A percentile compares a stretch with the other conserved stretches of the same genome.
Evolutionary conservation across 2,888 invertebrate genomes (phyloP).

Genomic region (Acanthosepion esculentum): DNA sequence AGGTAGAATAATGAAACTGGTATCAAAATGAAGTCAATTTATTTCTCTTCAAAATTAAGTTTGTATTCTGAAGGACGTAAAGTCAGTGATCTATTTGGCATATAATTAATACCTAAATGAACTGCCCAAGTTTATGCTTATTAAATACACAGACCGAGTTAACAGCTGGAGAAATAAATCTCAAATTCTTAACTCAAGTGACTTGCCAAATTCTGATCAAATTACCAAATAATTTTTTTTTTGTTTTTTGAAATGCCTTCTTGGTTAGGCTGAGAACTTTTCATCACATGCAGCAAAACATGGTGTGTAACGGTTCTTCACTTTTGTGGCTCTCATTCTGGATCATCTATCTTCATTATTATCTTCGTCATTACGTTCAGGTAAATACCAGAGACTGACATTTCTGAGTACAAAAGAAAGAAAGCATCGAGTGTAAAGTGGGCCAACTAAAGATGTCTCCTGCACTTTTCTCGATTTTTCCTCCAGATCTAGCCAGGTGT

Average conservation of each 20-base stretch:
- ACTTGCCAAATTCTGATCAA: too few relatives aligned
- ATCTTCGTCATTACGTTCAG: neutral
- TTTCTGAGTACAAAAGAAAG: neutral
- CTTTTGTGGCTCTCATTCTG: neutral
- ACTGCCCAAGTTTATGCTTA: neutral
- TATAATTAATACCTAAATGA: neutral
- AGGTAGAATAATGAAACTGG: too few relatives aligned
- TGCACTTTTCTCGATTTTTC: neutral
- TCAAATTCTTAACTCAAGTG: too few relatives aligned
- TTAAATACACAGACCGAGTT: neutral
- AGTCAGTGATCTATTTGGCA: too few relatives aligned
- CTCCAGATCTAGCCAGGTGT: constrained; percentile 33
- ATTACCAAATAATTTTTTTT: too few relatives aligned
- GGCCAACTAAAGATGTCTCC: neutral
- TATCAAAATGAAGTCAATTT: too few relatives aligned
- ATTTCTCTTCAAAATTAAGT: too few relatives aligned
- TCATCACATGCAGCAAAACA: neutral
- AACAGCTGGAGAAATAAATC: too few relatives aligned
- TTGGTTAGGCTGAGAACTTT: too few relatives aligned
- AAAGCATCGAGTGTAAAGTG: neutral
- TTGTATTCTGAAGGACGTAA: too few relatives aligned
- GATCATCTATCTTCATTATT: neutral
- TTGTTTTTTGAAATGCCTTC: too few relatives aligned
- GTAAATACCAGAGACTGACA: constrained; percentile 11
- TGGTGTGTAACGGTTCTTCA: neutral